These are phyloP conservation scores for Atethmia centrago DNA, from an alignment of 2,888 invertebrate species.

Conservation along the genomic window DNA sequence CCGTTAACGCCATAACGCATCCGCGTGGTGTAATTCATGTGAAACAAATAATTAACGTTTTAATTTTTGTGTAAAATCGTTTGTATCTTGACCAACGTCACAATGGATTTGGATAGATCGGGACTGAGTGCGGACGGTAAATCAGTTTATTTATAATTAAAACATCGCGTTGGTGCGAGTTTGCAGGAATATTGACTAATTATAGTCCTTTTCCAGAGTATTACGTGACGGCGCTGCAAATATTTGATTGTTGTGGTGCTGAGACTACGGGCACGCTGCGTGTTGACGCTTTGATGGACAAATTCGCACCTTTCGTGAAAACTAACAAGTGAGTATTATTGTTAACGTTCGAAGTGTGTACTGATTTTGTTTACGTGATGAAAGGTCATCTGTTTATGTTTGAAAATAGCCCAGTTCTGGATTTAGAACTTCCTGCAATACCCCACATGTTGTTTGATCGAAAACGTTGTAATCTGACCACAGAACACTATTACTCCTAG, in stretches of 20 bases:
- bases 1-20: slow-evolving; percentile 74
- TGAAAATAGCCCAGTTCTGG: slow-evolving; percentile 48
- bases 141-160: slow-evolving; percentile 76
- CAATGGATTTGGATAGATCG: slow-evolving; percentile 82
- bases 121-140: slow-evolving; percentile 81
- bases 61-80: slow-evolving; percentile 52
- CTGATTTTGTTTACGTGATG: slow-evolving; percentile 42
- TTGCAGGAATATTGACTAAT: slow-evolving; percentile 74
- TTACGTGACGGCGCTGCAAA: slow-evolving; percentile 84
- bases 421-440: slow-evolving; percentile 40
- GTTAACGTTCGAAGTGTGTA: slow-evolving; percentile 17
- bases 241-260: slow-evolving; percentile 86
- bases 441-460: slow-evolving; percentile 14
- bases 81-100: slow-evolving; percentile 54
- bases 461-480: slow-evolving; percentile 23
- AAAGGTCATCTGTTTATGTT: slow-evolving; percentile 38
- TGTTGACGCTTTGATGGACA: slow-evolving; percentile 85
- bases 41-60: slow-evolving; percentile 52
- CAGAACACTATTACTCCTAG: no score
- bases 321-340: slow-evolving; percentile 83
- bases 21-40: slow-evolving; percentile 67
- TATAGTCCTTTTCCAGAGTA: slow-evolving; percentile 83
- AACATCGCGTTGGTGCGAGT: slow-evolving; percentile 81
- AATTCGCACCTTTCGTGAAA: slow-evolving; percentile 85
- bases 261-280: slow-evolving; percentile 79